Percentiles rank a stretch among this genome's conserved stretches.
Evolutionary conservation across 1,140 invertebrate species (phyloP).

Genomic region (Chionoecetes opilio): DNA sequence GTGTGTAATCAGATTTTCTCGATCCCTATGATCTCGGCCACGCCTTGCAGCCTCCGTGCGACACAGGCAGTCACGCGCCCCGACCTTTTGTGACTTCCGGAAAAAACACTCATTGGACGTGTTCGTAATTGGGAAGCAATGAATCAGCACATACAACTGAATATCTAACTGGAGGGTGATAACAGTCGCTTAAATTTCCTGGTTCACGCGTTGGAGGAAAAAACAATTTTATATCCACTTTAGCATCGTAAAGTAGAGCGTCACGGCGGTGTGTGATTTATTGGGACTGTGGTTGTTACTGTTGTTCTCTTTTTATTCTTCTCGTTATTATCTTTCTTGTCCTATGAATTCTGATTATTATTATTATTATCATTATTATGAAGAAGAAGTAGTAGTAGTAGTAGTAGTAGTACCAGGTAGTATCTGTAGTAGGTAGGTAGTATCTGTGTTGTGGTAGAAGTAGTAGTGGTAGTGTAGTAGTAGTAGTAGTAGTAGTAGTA

Average conservation of each 20-base stretch:
- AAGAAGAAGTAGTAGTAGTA: background rate
- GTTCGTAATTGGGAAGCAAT: no score
- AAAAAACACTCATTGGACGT: no score
- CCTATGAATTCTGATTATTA: background rate
- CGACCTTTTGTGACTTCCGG: no score
- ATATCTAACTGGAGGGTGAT: background rate
- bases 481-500: slow-evolving; percentile 27
- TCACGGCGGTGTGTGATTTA: background rate
- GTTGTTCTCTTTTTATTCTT: background rate
- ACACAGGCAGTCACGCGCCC: no score
- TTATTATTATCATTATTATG: no score
- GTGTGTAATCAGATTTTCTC: no score
- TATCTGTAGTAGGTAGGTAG: background rate
- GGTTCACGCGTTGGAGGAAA: background rate
- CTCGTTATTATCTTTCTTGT: background rate
- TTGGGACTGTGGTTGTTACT: background rate
- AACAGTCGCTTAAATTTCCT: background rate
- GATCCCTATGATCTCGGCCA: no score
- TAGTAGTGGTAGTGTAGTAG: background rate
- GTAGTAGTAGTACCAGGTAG: background rate
- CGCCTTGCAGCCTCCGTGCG: no score
- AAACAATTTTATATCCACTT: background rate
- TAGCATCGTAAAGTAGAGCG: background rate
- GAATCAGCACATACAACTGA: no score
- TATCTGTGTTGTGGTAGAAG: no score